phyloP scores from a whole-genome alignment of 2,888 invertebrate genomes.

The Eugnorisma glareosa region DNA sequence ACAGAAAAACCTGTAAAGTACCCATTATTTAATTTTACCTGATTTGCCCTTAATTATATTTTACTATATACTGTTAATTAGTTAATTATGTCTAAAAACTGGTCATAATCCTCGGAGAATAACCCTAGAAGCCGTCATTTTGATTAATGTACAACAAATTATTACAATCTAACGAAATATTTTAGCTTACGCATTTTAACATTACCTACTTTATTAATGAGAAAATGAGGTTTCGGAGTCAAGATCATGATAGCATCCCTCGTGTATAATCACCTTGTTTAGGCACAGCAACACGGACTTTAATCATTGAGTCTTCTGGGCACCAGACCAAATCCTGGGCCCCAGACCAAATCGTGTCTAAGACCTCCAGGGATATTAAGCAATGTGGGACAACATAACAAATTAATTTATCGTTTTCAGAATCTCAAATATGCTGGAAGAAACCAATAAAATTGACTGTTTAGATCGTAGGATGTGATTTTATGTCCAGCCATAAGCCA shows the following conservation, averaged over 20 bases:
- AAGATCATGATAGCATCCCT: conserved; percentile 23
- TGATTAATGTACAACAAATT: conserved; percentile 39
- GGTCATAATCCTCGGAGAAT: conserved; percentile 15
- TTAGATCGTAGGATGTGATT: conserved; percentile 45
- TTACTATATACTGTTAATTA: conserved; percentile 21
- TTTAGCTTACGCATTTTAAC: conserved; percentile 18
- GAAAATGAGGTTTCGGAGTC: conserved; percentile 23
- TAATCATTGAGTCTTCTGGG: background rate
- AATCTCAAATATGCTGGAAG: conserved; percentile 36
- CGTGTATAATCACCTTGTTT: conserved; percentile 7
- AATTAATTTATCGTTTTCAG: conserved; percentile 58
- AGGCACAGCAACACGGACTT: background rate
- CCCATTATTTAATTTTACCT: conserved; percentile 3
- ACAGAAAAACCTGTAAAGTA: background rate
- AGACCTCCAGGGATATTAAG: conserved; percentile 27
- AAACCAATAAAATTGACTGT: conserved; percentile 52
- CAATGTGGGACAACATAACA: conserved; percentile 49
- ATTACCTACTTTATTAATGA: conserved; percentile 24
- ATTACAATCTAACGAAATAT: conserved; percentile 23
- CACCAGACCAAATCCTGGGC: background rate
- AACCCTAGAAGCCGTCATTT: conserved; percentile 25
- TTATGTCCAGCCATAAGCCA: conserved; percentile 52
- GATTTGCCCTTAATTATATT: conserved; percentile 25
- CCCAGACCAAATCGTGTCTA: background rate
- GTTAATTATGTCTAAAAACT: conserved; percentile 19